Evolutionary conservation across 2,113 vertebrate genomes (phyloP).

Genomic region (Columbina picui): DNA sequence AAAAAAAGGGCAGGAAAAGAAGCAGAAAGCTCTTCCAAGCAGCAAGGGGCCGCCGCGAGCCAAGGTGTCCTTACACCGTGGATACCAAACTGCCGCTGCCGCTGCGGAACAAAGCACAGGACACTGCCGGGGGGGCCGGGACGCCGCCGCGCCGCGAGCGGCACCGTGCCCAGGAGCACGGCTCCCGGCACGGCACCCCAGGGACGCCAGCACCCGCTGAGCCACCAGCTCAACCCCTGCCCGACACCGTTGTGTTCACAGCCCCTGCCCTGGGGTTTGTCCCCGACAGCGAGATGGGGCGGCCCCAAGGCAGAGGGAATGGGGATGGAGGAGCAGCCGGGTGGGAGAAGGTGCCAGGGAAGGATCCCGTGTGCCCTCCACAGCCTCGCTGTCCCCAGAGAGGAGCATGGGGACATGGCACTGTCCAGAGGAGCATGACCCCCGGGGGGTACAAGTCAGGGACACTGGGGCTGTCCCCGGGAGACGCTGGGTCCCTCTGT

Average conservation of each 20-base stretch:
- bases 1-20: background rate
- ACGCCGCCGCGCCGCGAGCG: background rate
- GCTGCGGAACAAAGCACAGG: slow-evolving; percentile 89
- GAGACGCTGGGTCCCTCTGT: rapidly evolving
- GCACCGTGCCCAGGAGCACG: background rate
- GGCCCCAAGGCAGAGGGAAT: background rate
- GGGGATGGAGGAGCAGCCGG: background rate
- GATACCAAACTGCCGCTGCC: slow-evolving; percentile 97
- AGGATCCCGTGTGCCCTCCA: rapidly evolving
- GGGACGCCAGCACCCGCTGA: background rate
- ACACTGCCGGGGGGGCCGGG: slow-evolving; percentile 75
- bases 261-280: rapidly evolving
- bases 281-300: rapidly evolving
- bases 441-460: rapidly evolving
- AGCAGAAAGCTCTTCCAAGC: slow-evolving; percentile 69
- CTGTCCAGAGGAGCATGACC: background rate
- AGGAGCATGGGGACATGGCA: background rate
- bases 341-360: background rate
- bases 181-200: background rate
- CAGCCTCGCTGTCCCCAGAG: rapidly evolving
- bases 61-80: slow-evolving; percentile 92
- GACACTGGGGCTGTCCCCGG: background rate
- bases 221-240: background rate
- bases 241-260: rapidly evolving
- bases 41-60: slow-evolving; percentile 68